Evolutionary conservation across 2,888 invertebrate genomes (phyloP).

Genomic region (Leucophora obtusa): DNA sequence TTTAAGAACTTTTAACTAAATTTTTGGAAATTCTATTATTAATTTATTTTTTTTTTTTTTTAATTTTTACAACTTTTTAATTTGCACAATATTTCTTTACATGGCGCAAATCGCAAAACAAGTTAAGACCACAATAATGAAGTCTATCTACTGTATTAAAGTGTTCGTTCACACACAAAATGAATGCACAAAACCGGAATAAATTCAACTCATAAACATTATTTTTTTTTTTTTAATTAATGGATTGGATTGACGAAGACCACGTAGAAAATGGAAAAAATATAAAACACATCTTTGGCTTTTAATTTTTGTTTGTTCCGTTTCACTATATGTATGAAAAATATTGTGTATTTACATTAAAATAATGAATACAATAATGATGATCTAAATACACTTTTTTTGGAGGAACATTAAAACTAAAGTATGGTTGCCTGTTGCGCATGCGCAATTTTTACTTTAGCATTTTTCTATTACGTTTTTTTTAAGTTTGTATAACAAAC

Average conservation of each 20-base stretch:
- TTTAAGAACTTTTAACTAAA: neutral
- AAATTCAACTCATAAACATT: constrained; percentile 32
- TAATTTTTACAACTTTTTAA: neutral
- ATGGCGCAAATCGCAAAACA: constrained; percentile 9
- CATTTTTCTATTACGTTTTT: constrained; percentile 6
- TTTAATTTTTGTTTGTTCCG: constrained; percentile 24
- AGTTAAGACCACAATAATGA: constrained; percentile 32
- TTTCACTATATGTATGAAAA: constrained; percentile 22
- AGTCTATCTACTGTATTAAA: neutral
- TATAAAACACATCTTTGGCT: constrained; percentile 21
- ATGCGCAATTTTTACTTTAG: neutral
- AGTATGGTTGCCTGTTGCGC: neutral
- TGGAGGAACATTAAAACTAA: constrained; percentile 4
- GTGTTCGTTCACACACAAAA: constrained; percentile 23
- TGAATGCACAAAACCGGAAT: constrained; percentile 53
- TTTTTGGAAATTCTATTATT: neutral
- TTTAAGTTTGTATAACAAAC: constrained; percentile 18
- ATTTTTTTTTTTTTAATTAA: constrained; percentile 5
- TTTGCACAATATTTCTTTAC: constrained; percentile 9
- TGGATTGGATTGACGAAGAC: constrained; percentile 3
- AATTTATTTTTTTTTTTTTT: neutral
- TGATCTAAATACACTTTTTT: constrained; percentile 10
- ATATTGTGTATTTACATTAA: neutral
- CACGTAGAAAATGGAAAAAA: constrained; percentile 6
- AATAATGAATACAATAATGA: neutral